Percentiles rank a stretch among this genome's conserved stretches.
Conservation (phyloP, 2,888 invertebrate species). For the Agonopterix alstromeriana region DNA sequence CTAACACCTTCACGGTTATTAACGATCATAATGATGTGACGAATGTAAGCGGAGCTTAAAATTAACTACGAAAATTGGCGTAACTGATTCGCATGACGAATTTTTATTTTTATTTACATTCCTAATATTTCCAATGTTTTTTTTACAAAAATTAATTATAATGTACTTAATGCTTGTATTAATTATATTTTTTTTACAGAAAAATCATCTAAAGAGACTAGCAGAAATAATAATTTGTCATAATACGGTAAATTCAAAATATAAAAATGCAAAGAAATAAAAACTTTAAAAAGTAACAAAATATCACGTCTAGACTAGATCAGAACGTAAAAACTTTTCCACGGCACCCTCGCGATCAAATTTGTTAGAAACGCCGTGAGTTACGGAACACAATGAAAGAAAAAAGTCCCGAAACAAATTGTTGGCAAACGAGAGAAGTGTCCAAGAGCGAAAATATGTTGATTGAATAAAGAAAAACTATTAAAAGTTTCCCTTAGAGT, state of each 20-base stretch:
- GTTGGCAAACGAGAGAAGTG: slow-evolving; percentile 70
- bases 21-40: slow-evolving; percentile 33
- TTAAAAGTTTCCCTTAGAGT: slow-evolving; percentile 64
- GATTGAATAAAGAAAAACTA: slow-evolving; percentile 76
- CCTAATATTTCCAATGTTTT: too few species aligned
- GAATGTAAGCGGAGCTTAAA: slow-evolving; percentile 39
- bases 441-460: slow-evolving; percentile 72
- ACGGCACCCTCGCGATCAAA: slow-evolving; percentile 57
- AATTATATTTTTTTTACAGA: slow-evolving; percentile 8
- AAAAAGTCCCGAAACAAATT: slow-evolving; percentile 70
- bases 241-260: not conserved
- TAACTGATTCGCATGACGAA: slow-evolving; percentile 27
- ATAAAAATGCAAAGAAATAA: not conserved
- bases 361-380: slow-evolving; percentile 52
- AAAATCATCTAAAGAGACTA: slow-evolving; percentile 5
- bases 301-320: slow-evolving; percentile 52
- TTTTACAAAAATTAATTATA: too few species aligned
- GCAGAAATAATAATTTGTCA: not conserved
- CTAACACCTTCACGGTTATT: slow-evolving; percentile 43
- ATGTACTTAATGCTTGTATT: too few species aligned
- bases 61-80: slow-evolving; percentile 52
- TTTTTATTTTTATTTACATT: too few species aligned
- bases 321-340: slow-evolving; percentile 43
- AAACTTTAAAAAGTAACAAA: slow-evolving; percentile 16
- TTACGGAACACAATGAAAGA: slow-evolving; percentile 41